Evolutionary conservation across 2,888 invertebrate species (phyloP), one percentile per base, ranked within the genome.

Genomic region (Coenonympha glycerion): DNA sequence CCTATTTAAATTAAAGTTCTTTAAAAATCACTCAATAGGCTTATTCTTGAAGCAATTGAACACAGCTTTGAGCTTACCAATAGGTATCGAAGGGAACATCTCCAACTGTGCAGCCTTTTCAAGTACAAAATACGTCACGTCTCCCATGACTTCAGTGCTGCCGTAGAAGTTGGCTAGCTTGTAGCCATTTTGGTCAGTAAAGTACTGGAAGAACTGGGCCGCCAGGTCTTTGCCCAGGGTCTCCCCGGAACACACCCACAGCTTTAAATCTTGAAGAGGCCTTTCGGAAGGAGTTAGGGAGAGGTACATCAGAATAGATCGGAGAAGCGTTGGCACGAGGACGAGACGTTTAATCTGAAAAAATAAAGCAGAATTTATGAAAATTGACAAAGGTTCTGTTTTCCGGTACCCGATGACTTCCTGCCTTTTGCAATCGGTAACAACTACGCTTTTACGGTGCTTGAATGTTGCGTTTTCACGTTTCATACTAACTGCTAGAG

Each of bases 171-270:
- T 97, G 46, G 94, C 95, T 31, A 97, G 78, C 11, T 89, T 86
- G 55, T 92, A 91, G 0, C 78, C 81, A 1, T 84, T 77, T 6
- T 90, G 88, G 48, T 89, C 89, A n/a, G 90, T 86, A 58, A 95
- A 95, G 57, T 91, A 90, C 26, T 89, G 85, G 73, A 95, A 95
- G 83, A 96, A 96, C 62, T 93, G 90, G 30, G 89, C 79, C 0
- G 93, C 93, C 24, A 95, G 75, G 0, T 92, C 88, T 4, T 91
- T 88, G 9, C 92, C 89, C 0, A 96, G 86, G 0, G 92, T 91
- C 73, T 96, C 97, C 0, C 97, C 96, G 1, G 96, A 96, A 65
- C 96, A 95, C 9, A 97, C 89, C 94, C 96, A 96, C 0, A 93
- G 88, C 67, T 90, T 92, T 8, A 96, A 81, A 42, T 80, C 76